Evolutionary conservation across 1,140 invertebrate genomes (phyloP).

Genomic region (Ruditapes philippinarum): DNA sequence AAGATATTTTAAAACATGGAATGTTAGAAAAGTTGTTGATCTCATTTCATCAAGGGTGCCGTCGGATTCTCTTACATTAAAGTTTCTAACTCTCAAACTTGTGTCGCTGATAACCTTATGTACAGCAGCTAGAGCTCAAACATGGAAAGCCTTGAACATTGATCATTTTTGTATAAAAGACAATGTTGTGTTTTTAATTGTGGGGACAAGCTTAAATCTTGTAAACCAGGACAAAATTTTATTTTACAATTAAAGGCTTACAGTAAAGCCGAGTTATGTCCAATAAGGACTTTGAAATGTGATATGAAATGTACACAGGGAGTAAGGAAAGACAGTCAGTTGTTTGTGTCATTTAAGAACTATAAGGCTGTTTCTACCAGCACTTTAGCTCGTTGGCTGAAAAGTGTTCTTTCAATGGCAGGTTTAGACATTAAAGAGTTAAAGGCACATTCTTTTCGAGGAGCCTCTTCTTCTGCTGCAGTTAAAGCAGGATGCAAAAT

Average conservation of each 20-base stretch:
- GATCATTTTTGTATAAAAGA: too few relatives aligned
- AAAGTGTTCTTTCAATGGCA: not conserved
- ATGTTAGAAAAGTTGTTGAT: not conserved
- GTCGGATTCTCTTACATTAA: too few relatives aligned
- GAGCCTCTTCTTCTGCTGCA: constrained; percentile 6
- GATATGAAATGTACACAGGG: not conserved
- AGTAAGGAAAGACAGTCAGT: too few relatives aligned
- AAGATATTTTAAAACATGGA: constrained; percentile 11
- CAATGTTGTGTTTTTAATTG: not conserved
- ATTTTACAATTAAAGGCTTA: too few relatives aligned
- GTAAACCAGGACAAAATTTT: too few relatives aligned
- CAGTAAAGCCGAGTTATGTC: too few relatives aligned
- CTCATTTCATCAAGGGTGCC: not conserved
- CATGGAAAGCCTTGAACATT: not conserved
- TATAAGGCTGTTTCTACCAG: constrained; percentile 6
- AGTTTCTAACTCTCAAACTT: too few relatives aligned
- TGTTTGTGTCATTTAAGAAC: constrained; percentile 13
- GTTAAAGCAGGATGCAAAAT: not conserved
- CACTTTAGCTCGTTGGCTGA: constrained; percentile 33
- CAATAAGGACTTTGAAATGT: not conserved
- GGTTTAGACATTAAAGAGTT: constrained; percentile 13
- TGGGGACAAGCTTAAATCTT: not conserved
- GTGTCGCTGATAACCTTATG: too few relatives aligned
- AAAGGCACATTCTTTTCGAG: constrained; percentile 51
- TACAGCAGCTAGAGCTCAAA: not conserved